Conservation (phyloP, 2,888 invertebrate species). For the Diarsia dahlii region DNA sequence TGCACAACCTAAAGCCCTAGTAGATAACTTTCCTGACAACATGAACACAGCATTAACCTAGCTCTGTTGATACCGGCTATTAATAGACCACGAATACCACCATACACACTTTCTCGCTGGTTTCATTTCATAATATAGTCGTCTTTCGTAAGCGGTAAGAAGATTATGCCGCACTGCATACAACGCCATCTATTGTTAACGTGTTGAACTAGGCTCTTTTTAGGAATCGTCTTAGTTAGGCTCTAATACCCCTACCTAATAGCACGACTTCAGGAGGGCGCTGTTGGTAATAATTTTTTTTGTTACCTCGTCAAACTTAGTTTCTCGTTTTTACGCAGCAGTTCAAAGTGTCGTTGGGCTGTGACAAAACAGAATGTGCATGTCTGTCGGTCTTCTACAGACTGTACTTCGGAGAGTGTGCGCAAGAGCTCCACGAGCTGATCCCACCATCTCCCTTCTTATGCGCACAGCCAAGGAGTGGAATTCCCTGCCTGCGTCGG, state of each 20-base stretch:
- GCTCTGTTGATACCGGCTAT: background rate
- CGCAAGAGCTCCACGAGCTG: no score
- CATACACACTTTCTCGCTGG: background rate
- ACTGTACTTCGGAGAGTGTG: no score
- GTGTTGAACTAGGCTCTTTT: slow-evolving; percentile 3
- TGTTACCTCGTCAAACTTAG: background rate
- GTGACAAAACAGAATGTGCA: background rate
- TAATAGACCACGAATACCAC: background rate
- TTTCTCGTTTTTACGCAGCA: background rate
- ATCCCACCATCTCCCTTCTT: no score
- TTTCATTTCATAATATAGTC: background rate
- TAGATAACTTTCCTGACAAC: background rate
- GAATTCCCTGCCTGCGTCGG: no score
- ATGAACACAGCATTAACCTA: background rate
- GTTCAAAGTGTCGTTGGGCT: background rate
- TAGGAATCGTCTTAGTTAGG: background rate
- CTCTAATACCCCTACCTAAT: background rate
- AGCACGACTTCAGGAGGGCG: background rate
- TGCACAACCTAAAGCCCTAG: background rate
- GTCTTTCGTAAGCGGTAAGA: background rate
- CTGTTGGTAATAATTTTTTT: background rate
- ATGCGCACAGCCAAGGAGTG: no score
- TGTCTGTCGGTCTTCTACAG: no score
- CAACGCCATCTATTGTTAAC: slow-evolving; percentile 15
- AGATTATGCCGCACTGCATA: slow-evolving; percentile 1